phyloP scores from a whole-genome alignment of 1,140 invertebrate species.

The Sycophila sp. region DNA sequence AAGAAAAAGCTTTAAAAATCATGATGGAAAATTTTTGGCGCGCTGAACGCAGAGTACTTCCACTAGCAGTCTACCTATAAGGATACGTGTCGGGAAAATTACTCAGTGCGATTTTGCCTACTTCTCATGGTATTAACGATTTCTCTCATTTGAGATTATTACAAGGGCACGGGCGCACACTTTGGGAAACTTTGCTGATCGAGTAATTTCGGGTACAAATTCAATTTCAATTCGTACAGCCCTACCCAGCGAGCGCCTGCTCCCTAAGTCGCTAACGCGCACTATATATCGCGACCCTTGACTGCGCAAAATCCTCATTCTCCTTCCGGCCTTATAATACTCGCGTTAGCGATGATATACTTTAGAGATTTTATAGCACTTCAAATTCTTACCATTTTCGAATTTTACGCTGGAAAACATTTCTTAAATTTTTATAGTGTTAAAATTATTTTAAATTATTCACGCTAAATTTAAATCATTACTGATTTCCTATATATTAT shows the following conservation, averaged over 20 bases:
- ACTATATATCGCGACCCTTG: background rate
- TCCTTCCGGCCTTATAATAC: too few relatives aligned
- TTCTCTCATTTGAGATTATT: constrained; percentile 35
- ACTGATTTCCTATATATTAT: too few relatives aligned
- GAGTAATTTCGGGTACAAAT: constrained; percentile 36
- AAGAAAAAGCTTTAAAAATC: too few relatives aligned
- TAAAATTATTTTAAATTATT: too few relatives aligned
- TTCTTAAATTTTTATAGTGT: too few relatives aligned
- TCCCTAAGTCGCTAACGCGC: background rate
- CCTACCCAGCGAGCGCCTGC: background rate
- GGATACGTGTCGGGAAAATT: background rate
- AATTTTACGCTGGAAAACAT: too few relatives aligned
- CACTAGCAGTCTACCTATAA: background rate
- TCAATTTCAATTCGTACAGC: constrained; percentile 25
- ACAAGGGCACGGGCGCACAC: background rate
- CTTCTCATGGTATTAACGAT: constrained; percentile 12
- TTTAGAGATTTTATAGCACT: too few relatives aligned
- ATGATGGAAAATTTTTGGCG: too few relatives aligned
- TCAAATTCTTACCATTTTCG: too few relatives aligned
- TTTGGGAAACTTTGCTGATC: constrained; percentile 31
- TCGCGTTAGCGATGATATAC: background rate
- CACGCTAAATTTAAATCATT: too few relatives aligned
- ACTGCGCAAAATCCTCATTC: constrained; percentile 3
- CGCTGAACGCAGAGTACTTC: too few relatives aligned
- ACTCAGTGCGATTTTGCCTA: background rate